Conservation (phyloP, 2,797 vertebrate species). For the Melanogrammus aeglefinus region DNA sequence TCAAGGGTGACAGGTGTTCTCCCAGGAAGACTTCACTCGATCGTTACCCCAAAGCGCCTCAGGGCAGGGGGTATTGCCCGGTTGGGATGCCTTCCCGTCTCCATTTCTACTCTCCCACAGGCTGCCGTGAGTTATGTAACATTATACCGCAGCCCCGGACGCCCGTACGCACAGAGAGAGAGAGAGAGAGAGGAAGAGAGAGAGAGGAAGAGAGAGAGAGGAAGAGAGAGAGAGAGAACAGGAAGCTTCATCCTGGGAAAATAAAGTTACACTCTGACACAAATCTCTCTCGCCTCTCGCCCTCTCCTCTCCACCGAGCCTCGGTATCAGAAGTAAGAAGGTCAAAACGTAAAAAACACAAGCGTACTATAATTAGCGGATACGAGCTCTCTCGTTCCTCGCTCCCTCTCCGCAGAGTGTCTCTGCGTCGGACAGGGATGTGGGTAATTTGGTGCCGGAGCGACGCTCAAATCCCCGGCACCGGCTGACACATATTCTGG, state of each 20-base stretch:
- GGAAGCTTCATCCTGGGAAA: conserved; percentile 35
- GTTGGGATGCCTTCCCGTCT: conserved; percentile 17
- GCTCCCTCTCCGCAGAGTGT: neutral
- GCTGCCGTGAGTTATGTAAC: conserved; percentile 65
- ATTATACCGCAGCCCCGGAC: conserved; percentile 67
- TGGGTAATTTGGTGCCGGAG: conserved; percentile 58
- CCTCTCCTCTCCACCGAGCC: neutral
- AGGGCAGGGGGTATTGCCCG: conserved; percentile 18
- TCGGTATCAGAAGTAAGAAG: conserved; percentile 33
- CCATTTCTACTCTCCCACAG: conserved; percentile 40
- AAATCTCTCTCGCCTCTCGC: neutral
- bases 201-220: neutral
- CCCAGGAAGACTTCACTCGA: conserved; percentile 32
- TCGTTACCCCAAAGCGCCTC: conserved; percentile 4
- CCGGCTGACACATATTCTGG: conserved; percentile 11
- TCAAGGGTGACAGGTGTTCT: too few relatives aligned
- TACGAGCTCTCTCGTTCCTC: neutral
- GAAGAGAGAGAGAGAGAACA: conserved; percentile 4
- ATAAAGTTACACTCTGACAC: conserved; percentile 53
- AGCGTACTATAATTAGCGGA: conserved; percentile 47
- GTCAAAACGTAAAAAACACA: conserved; percentile 28
- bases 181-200: conserved; percentile 15
- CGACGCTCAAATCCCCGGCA: conserved; percentile 45
- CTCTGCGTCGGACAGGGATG: conserved; percentile 40
- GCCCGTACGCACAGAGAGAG: conserved; percentile 37